Base-by-base conservation (phyloP, 64 coral and sea anemone genomes). In the Porites australiensis region DNA sequence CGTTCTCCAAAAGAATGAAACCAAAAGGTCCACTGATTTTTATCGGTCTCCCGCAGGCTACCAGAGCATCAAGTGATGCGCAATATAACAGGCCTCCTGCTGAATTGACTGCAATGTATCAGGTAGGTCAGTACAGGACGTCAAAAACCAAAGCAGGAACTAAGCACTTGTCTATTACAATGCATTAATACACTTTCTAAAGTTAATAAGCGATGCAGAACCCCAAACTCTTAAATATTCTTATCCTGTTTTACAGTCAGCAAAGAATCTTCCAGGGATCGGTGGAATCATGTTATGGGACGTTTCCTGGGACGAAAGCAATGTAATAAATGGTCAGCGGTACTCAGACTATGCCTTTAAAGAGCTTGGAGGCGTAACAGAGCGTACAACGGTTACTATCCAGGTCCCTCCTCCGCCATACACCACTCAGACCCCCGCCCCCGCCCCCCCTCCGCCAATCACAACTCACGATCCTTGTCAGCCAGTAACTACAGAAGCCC, bases 221-320 rank as follows among this genome's bases (percentile, higher is more conserved):
- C 9, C 9, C 9, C 9, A 54, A 54, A 4, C 52, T 54, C 9
- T 9, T 54, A 4, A 4, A 54, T 54, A 9, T 9, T 54, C 4
- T 9, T 5, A 54, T 54, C 9, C 4, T 54, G 9, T 20, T 55
- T 58, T 64, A 15, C 72, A 83, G 80, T n/a, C 84, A 87, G 91
- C 93, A 1, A 75, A 88, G 72, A 83, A 93, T 82, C 57, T 90
- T 43, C 91, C 87, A 43, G 91, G 91, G 5, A 43, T 96, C 20
- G 91, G 95, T 18, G 95, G 95, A 52, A 96, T 96, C 51, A 94
- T 94, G 93, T 55, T 94, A 57, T 94, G 93, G 93, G 93, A 95
- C 64, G 79, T 95, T 0, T 95, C 93, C n/a, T 95, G 93, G 93
- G 93, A 95, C 64, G 88, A 95, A 75, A 95, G 86, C 72, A 95